Percentiles rank a stretch among this genome's conserved stretches.
Conservation (phyloP, 2,797 vertebrate species). For the Gorsachius magnificus region DNA sequence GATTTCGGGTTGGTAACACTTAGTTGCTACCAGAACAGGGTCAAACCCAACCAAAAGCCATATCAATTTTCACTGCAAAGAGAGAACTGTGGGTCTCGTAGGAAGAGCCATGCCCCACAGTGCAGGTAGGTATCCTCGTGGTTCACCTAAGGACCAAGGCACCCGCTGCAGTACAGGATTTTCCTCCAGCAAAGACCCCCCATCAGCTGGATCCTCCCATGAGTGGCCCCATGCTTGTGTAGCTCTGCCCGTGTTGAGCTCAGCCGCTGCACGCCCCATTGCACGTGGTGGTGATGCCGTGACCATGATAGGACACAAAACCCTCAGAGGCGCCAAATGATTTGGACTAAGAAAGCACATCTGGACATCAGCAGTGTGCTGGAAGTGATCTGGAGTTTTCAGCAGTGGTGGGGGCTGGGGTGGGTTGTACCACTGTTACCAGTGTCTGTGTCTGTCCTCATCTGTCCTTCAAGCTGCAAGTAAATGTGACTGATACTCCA, state of each 20-base stretch:
- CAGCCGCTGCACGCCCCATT: fast-evolving
- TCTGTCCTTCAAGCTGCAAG: background rate
- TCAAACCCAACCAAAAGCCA: background rate
- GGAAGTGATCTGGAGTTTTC: background rate
- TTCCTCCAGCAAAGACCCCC: background rate
- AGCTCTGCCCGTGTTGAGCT: background rate
- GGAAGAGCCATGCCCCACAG: background rate
- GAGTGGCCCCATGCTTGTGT: fast-evolving
- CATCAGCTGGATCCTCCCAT: background rate
- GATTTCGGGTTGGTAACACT: fast-evolving
- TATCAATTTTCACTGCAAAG: background rate
- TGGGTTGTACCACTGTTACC: background rate
- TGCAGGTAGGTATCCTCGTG: background rate
- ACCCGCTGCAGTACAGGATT: background rate
- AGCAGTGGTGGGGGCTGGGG: background rate
- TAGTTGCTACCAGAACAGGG: background rate
- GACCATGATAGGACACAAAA: background rate
- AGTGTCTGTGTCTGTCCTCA: background rate
- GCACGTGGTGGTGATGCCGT: background rate
- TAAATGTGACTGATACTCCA: background rate
- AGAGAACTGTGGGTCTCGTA: background rate
- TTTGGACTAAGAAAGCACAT: background rate
- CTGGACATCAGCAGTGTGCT: background rate
- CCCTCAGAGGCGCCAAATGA: background rate
- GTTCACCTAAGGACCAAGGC: background rate